Evolutionary conservation across 1,140 invertebrate species (phyloP).

Genomic region (Pteromalus puparum): DNA sequence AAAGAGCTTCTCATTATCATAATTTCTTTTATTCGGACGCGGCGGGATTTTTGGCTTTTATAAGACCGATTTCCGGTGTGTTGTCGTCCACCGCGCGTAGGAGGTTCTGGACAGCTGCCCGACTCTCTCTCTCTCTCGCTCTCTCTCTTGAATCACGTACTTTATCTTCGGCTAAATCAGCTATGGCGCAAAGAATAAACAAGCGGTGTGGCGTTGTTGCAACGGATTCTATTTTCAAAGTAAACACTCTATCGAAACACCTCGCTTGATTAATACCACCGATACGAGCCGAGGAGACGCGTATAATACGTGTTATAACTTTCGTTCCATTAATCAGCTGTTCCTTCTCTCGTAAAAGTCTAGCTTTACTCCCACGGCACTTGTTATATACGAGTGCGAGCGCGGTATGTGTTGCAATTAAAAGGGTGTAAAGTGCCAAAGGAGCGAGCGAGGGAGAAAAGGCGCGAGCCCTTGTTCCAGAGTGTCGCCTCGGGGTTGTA

Average conservation of each 20-base stretch:
- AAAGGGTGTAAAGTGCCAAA: constrained; percentile 2
- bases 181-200: too few relatives aligned
- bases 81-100: background rate
- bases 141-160: background rate
- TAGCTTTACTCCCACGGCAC: background rate
- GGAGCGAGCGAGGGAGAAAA: background rate
- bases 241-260: too few relatives aligned
- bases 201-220: too few relatives aligned
- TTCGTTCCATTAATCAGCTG: constrained; percentile 42
- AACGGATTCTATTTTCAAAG: too few relatives aligned
- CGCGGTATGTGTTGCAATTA: background rate
- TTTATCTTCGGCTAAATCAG: too few relatives aligned
- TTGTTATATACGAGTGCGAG: background rate
- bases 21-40: background rate
- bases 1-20: background rate
- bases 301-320: background rate
- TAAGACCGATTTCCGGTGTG: background rate
- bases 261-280: too few relatives aligned
- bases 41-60: background rate
- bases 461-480: background rate
- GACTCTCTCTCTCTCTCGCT: too few relatives aligned
- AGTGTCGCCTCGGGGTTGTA: background rate
- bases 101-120: background rate
- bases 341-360: constrained; percentile 28
- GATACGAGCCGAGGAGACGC: background rate